Evolutionary conservation across 2,888 invertebrate genomes (phyloP).

Genomic region (Pristionchus maxplancki): DNA sequence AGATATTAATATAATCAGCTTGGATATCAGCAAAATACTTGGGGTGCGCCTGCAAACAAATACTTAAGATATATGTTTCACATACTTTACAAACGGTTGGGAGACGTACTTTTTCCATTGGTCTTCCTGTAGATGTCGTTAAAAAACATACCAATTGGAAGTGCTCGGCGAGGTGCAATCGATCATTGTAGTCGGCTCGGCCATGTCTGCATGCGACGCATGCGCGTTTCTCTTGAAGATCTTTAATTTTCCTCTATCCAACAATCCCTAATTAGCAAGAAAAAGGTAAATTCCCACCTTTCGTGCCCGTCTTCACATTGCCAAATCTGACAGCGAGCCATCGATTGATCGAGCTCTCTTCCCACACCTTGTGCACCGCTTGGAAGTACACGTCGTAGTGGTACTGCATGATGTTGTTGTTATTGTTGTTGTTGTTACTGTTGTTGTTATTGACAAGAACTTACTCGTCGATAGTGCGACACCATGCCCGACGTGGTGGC

Average conservation of each 20-base stretch:
- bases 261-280: not conserved
- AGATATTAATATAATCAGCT: not conserved
- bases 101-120: too few species aligned
- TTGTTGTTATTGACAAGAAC: not conserved
- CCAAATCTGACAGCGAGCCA: not conserved
- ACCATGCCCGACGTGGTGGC: not conserved
- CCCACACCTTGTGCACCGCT: not conserved
- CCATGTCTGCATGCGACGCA: not conserved
- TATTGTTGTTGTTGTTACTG: too few species aligned
- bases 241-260: not conserved
- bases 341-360: not conserved
- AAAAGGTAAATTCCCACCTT: not conserved
- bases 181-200: not conserved
- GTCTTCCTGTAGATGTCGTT: too few species aligned
- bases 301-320: not conserved
- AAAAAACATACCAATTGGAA: not conserved
- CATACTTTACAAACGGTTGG: too few species aligned
- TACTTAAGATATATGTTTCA: not conserved
- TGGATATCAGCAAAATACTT: not conserved
- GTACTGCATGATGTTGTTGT: too few species aligned
- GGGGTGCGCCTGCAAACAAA: not conserved
- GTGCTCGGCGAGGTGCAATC: not conserved
- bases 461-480: not conserved
- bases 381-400: constrained; percentile 7
- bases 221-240: not conserved